Percentiles rank a stretch among this genome's conserved stretches.
Conservation (phyloP, 2,113 vertebrate species). For the Prionailurus viverrinus region DNA sequence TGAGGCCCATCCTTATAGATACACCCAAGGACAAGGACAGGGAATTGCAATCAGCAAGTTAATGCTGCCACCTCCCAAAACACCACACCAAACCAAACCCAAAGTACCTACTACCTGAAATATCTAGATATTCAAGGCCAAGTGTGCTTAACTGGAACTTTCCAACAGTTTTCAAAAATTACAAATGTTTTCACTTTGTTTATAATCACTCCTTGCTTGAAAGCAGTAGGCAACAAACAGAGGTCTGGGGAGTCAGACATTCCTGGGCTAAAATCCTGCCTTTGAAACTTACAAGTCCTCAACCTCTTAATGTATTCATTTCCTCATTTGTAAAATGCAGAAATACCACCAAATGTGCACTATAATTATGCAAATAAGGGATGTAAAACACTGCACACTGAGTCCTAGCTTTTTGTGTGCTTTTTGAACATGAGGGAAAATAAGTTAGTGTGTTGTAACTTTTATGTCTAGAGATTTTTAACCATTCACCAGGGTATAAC, state of each 20-base stretch:
- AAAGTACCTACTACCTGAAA: background rate
- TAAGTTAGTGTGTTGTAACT: background rate
- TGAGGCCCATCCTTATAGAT: background rate
- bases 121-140: background rate
- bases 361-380: background rate
- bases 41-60: background rate
- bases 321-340: background rate
- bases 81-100: background rate
- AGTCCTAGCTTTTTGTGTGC: background rate
- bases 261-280: background rate
- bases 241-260: background rate
- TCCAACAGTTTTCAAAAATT: background rate
- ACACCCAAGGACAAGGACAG: background rate
- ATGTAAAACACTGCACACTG: background rate
- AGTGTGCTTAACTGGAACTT: background rate
- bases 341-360: background rate
- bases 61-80: background rate
- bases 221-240: background rate
- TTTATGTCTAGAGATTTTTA: background rate
- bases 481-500: background rate
- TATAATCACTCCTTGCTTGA: background rate
- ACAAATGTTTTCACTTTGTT: background rate
- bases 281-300: background rate
- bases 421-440: background rate
- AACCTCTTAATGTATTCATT: background rate